phyloP scores from a whole-genome alignment of 2,797 vertebrate genomes.

The Denticeps clupeoides region DNA sequence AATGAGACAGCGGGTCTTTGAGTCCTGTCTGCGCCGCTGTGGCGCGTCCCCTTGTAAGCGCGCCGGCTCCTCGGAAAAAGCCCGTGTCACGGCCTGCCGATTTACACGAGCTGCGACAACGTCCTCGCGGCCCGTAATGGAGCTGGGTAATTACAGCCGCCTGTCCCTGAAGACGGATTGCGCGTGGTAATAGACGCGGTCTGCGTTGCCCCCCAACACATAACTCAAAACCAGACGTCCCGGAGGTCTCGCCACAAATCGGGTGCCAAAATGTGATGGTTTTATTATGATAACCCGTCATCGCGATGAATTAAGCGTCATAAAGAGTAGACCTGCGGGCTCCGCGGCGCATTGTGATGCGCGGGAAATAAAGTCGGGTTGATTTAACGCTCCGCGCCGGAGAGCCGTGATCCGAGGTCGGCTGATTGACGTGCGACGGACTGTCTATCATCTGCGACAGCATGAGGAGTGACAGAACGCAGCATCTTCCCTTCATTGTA shows the following conservation, averaged over 20 bases:
- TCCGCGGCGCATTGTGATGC: constrained; percentile 5
- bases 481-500: too few relatives aligned
- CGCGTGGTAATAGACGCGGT: constrained; percentile 26
- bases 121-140: constrained; percentile 31
- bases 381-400: too few relatives aligned
- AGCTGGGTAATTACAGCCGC: constrained; percentile 32
- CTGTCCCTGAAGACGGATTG: constrained; percentile 31
- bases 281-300: constrained; percentile 21
- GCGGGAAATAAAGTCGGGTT: too few relatives aligned
- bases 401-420: too few relatives aligned
- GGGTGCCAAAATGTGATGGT: constrained; percentile 17
- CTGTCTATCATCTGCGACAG: too few relatives aligned
- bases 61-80: constrained; percentile 2
- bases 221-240: constrained; percentile 10
- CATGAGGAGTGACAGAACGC: too few relatives aligned
- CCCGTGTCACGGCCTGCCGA: constrained; percentile 26
- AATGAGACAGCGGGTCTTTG: constrained; percentile 8
- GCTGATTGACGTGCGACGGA: too few relatives aligned
- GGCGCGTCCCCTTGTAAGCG: not conserved
- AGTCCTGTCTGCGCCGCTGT: not conserved
- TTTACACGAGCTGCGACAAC: constrained; percentile 31
- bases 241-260: constrained; percentile 1
- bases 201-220: constrained; percentile 19
- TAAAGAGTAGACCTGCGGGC: too few relatives aligned
- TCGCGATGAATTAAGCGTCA: too few relatives aligned